Percentiles rank a stretch among this genome's conserved stretches.
Conservation (phyloP, 2,797 vertebrate genomes). For the Rhinogobio ventralis region DNA sequence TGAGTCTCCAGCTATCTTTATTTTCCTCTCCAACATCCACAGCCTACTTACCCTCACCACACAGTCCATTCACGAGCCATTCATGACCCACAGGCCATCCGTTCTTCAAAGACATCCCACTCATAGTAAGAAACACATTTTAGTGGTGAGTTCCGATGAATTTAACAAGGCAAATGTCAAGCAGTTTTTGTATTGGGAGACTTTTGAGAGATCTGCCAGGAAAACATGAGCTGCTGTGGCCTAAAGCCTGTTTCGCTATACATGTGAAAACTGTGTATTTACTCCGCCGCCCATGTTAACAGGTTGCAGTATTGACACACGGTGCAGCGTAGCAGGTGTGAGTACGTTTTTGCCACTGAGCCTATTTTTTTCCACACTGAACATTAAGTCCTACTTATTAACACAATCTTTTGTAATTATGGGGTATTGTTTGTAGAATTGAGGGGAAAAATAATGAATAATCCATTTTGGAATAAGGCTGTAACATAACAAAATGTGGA, state of each 20-base stretch:
- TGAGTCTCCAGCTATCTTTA: constrained; percentile 63
- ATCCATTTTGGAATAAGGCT: no score
- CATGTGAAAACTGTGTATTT: constrained; percentile 7
- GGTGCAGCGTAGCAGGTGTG: background rate
- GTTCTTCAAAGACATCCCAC: constrained; percentile 23
- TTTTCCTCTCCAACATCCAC: constrained; percentile 7
- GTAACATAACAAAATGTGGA: no score
- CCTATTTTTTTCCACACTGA: background rate
- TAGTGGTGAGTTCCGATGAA: constrained; percentile 53
- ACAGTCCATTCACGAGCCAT: background rate
- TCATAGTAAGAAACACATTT: constrained; percentile 21
- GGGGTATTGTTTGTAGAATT: no score
- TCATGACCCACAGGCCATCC: constrained; percentile 8
- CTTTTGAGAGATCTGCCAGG: constrained; percentile 34
- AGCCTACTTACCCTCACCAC: background rate
- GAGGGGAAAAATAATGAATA: no score
- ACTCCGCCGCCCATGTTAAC: background rate
- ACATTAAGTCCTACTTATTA: background rate
- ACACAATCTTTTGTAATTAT: background rate
- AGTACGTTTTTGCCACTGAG: background rate
- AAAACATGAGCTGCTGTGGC: constrained; percentile 33
- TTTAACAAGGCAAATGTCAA: constrained; percentile 67
- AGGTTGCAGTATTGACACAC: background rate
- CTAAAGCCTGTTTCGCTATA: background rate
- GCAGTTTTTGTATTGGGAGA: constrained; percentile 53